Evolutionary conservation across 1,140 invertebrate genomes (phyloP).

Genomic region (Asbolus verrucosus): DNA sequence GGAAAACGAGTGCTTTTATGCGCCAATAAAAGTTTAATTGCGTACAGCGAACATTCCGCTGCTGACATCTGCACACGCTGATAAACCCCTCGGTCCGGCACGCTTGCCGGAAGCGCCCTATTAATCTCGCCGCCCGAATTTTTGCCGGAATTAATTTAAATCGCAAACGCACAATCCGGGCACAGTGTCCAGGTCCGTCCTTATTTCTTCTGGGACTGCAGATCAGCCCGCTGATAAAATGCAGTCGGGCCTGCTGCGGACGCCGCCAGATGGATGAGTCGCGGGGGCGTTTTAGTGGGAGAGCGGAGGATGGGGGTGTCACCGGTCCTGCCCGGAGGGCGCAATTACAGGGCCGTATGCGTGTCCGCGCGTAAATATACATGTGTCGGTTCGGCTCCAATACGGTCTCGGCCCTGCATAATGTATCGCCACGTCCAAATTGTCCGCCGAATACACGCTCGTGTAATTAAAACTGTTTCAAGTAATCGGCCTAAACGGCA

Average conservation of each 20-base stretch:
- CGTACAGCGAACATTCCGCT: conserved; percentile 51
- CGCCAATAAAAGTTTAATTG: conserved; percentile 56
- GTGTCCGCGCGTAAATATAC: conserved; percentile 50
- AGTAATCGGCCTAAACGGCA: conserved; percentile 43
- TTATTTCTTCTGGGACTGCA: conserved; percentile 2
- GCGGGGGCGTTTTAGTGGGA: conserved; percentile 7
- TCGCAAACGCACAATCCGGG: conserved; percentile 30
- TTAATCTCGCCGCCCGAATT: conserved; percentile 30
- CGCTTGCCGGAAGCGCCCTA: conserved; percentile 7
- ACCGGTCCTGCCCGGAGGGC: conserved; percentile 5
- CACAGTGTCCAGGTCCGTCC: conserved; percentile 2
- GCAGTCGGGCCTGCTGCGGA: conserved; percentile 4
- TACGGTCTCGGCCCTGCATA: conserved; percentile 40
- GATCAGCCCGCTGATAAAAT: conserved; percentile 6
- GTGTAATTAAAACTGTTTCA: conserved; percentile 49
- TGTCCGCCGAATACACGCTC: conserved; percentile 25
- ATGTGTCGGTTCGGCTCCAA: conserved; percentile 45
- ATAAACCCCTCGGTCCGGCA: conserved; percentile 35
- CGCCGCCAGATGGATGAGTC: neutral
- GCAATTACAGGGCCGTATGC: conserved; percentile 52
- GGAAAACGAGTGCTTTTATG: conserved; percentile 54
- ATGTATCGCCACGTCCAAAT: conserved; percentile 42
- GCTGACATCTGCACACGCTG: conserved; percentile 52
- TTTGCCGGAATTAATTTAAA: conserved; percentile 40
- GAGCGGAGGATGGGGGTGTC: conserved; percentile 1